Evolutionary conservation across 2,113 vertebrate genomes (phyloP).

Genomic region (Panurus biarmicus): DNA sequence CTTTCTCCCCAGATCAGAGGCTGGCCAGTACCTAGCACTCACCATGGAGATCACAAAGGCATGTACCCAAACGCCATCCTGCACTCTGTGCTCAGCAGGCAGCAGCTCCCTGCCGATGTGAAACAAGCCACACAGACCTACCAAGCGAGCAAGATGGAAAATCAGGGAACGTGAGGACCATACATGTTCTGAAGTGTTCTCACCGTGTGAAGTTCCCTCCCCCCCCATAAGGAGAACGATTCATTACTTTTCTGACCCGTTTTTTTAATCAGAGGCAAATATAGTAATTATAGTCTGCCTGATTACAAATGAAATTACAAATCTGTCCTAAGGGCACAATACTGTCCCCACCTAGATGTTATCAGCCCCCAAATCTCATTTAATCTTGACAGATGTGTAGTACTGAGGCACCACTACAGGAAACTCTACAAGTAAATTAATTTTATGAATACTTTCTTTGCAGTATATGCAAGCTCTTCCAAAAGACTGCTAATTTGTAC

Average conservation of each 20-base stretch:
- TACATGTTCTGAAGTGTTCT: background rate
- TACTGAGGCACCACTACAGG: background rate
- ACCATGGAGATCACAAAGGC: background rate
- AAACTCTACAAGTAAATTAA: slow-evolving; percentile 7
- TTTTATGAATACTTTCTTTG: background rate
- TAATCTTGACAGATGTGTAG: background rate
- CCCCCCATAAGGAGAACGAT: background rate
- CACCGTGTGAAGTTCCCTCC: background rate
- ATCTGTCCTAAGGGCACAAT: slow-evolving; percentile 5
- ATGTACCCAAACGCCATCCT: background rate
- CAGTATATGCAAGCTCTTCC: background rate
- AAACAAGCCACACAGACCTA: background rate
- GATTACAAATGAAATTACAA: slow-evolving; percentile 40
- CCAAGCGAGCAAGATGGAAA: background rate
- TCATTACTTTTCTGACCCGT: slow-evolving; percentile 18
- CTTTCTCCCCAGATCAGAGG: background rate
- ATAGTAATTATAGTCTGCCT: slow-evolving; percentile 14
- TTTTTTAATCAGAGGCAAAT: slow-evolving; percentile 37
- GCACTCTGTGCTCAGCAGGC: background rate
- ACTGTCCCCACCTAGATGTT: background rate
- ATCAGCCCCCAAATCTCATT: slow-evolving; percentile 12
- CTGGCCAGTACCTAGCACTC: background rate
- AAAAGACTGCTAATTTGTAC: background rate
- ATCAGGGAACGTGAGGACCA: accelerated
- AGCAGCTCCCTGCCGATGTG: background rate